Base-by-base conservation (phyloP, 2,797 vertebrate genomes). In the Tamandua tetradactyla region DNA sequence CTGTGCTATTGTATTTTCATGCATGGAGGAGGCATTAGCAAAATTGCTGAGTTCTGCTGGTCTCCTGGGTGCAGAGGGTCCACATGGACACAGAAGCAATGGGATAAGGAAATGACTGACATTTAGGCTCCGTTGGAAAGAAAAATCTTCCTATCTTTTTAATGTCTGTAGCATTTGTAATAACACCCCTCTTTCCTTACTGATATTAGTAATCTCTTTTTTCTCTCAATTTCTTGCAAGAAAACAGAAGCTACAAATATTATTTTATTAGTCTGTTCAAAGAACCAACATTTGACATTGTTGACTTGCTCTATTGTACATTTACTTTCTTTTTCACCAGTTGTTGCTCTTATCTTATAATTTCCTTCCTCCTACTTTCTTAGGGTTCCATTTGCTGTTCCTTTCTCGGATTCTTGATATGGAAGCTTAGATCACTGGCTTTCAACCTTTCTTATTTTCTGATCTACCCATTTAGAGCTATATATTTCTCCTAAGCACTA, bases 251-350 rank as follows among this genome's bases (percentile, higher is more conserved):
- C 79, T 79, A 68, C 18, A 79, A 91, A 85, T 92, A 69, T 47
- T 22, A 55, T 85, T 93, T 92, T 93, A 72, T 84, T 75, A 81
- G 71, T 92, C 13, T 91, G 27, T 80, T 90, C 49, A 83, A 95
- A 91, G 57, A 80, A 86, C 47, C 55, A 92, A 40, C 49, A 76
- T 82, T 91, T 40, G 72, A 69, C 62, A 59, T 55, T 64, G 71
- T 61, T 20, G 1, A 47, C 49, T 86, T 82, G 89, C 61, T 89
- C 47, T 79, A 37, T 44, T 49, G n/a, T 82, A 17, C 66, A 22
- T 84, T 86, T 93, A 25, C 12, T 85, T 89, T 92, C 47, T 90
- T 27, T 78, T 96, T 90, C 61, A 81, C 32, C 25, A 69, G 14
- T 35, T 78, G 94, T 82, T 94, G 35, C n/a, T 78, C 44, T 94